Evolutionary conservation across 2,888 invertebrate species (phyloP), one percentile per base, ranked within the genome.

Genomic region (Parascotia fuliginaria): DNA sequence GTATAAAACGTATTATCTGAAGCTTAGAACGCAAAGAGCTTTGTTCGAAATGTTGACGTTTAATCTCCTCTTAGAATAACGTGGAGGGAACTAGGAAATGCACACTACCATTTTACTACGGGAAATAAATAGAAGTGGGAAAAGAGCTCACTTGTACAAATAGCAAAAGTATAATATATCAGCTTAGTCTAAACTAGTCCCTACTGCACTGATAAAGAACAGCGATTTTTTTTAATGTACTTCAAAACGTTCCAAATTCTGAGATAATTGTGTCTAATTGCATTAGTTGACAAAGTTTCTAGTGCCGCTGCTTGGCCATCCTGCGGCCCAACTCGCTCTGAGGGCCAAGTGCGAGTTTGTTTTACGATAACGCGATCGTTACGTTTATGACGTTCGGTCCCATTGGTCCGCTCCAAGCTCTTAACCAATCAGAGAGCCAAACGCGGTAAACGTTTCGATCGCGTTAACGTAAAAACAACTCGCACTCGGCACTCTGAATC

Each of bases 81-180:
- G 58, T 61, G 61, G 65, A 28, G 7, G 34, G 19, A 46, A 46
- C 34, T 63, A 45, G 55, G 60, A 64, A 69, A 70, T 70, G 68
- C 65, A 67, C 56, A 46, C 58, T 60, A 65, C 68, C 61, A 74
- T 75, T 70, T 73, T 73, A 71, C 64, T 60, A 50, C 60, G 55
- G 66, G 62, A 79, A 77, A 82, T 80, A 83, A 81, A 79, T 77
- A 73, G 64, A 51, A 62, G 56, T 57, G 48, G 65, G 54, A 66
- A 70, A 70, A 73, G 66, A 70, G 73, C 69, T 73, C 70, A 74
- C 70, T 82, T 79, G 73, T 71, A 74, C 75, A 80, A 81, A 81
- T 77, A 76, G 75, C 72, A 64, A 69, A 66, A 73, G 62, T 60
- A 49, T n/a, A n/a, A n/a, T n/a, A n/a, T n/a, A n/a, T n/a, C n/a